Conservation (phyloP, 2,797 vertebrate genomes). For the Gymnoscopelus braueri region DNA sequence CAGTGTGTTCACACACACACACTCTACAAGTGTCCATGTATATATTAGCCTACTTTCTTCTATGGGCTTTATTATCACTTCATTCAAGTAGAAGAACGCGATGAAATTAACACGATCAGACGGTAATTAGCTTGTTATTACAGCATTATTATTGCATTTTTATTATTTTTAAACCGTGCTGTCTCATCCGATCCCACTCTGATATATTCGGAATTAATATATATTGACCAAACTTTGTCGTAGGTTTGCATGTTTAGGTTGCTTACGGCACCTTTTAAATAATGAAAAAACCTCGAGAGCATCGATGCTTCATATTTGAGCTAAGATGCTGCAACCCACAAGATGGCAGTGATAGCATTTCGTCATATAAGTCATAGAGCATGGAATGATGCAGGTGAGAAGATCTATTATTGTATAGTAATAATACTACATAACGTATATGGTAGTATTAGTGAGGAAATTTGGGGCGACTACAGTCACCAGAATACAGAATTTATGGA, state of each 20-base stretch:
- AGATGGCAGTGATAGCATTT: slow-evolving; percentile 47
- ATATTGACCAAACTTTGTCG: not conserved
- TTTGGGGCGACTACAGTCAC: no score
- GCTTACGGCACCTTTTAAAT: not conserved
- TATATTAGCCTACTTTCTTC: not conserved
- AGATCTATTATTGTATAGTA: not conserved
- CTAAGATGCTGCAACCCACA: slow-evolving; percentile 35
- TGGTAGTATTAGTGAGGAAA: no score
- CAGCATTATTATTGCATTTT: no score
- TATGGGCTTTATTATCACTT: not conserved
- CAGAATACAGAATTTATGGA: no score
- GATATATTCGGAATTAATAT: not conserved
- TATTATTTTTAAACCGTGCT: no score
- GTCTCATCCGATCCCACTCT: not conserved
- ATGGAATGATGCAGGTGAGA: not conserved
- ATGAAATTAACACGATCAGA: not conserved
- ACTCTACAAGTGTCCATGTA: not conserved
- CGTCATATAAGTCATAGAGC: not conserved
- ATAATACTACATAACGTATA: no score
- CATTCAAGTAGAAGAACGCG: not conserved
- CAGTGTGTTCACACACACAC: not conserved
- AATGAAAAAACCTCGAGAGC: not conserved
- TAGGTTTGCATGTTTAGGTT: not conserved
- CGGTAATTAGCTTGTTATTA: not conserved
- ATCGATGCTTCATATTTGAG: slow-evolving; percentile 3